Evolutionary conservation across 2,797 vertebrate species (phyloP), one percentile per base, ranked within the genome.

Genomic region (Simalia tracyae): DNA sequence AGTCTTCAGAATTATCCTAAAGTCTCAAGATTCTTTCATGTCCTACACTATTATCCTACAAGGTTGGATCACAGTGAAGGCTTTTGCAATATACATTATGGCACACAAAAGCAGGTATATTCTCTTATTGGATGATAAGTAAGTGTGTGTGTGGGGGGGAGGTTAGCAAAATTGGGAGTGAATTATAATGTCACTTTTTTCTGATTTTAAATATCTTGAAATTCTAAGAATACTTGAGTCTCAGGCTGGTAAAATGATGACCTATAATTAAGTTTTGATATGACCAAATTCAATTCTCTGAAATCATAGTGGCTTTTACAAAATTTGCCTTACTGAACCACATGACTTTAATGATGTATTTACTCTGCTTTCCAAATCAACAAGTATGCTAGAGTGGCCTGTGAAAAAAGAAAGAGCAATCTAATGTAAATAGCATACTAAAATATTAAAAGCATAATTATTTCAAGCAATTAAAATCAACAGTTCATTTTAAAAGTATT

Each of bases 1-100:
- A 36, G 60, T n/a, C 89, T 95, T 90, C 92, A 93, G 95, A 93
- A 93, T 94, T 94, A 93, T 94, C 88, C 19, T 31, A 61, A 89
- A 92, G 91, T 46, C 94, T 93, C 28, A 56, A 24, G 19, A 9
- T 36, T 89, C 42, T 22, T 68, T 57, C 28, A 54, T 19, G 9
- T 31, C 26, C 8, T 17, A 17, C 28, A 56, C 2, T 68, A 31
- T 89, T 50, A 54, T n/a, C 15, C 9, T 36, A 36, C 63, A 31
- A 68, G n/a, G 10, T 11, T 89, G 50, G 1, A 56, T 42, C 24
- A n/a, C 10, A 66, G 10, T 56, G 88, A 89, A 22, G 8, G 19
- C 19, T 72, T n/a, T 61, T 87, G 22, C 36, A 61, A 14, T 57
- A 11, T 68, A 88, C 17, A 66, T n/a, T n/a, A 50, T 46, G 24